Percentiles rank a stretch among this genome's conserved stretches.
phyloP scores from a whole-genome alignment of 2,113 vertebrate species.

The Peromyscus californicus region DNA sequence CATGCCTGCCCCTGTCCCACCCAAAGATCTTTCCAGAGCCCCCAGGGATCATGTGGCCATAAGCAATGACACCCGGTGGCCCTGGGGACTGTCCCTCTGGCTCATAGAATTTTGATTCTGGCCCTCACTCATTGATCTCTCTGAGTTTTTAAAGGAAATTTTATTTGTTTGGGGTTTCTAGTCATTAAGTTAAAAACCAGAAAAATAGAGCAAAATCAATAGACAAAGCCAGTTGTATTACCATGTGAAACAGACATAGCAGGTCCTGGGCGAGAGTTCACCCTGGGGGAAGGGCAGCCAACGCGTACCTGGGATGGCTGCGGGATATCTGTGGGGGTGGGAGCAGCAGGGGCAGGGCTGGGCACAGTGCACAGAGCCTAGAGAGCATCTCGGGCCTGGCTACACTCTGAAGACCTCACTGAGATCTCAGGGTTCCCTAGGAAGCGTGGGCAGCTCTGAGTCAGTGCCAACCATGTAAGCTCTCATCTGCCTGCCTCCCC shows the following conservation, averaged over 20 bases:
- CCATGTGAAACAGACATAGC: background rate
- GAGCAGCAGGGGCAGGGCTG: background rate
- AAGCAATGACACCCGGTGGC: background rate
- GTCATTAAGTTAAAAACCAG: conserved; percentile 81
- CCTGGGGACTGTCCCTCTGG: conserved; percentile 1
- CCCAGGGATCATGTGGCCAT: background rate
- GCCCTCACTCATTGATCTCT: conserved; percentile 57
- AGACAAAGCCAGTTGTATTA: fast-evolving
- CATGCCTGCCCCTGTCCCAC: background rate
- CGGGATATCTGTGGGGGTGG: fast-evolving
- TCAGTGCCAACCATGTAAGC: background rate
- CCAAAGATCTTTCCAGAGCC: background rate
- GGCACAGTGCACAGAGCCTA: background rate
- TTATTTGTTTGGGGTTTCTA: conserved; percentile 75
- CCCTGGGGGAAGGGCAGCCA: background rate
- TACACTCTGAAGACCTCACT: background rate
- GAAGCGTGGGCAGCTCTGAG: conserved; percentile 78
- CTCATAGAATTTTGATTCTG: conserved; percentile 42
- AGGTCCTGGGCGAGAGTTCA: background rate
- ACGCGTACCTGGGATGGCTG: background rate
- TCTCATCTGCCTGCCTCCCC: background rate
- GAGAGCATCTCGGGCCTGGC: background rate
- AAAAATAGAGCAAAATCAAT: conserved; percentile 73
- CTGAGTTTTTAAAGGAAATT: conserved; percentile 64
- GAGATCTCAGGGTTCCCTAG: conserved; percentile 57